Evolutionary conservation across 2,797 vertebrate genomes (phyloP), one percentile per base, ranked within the genome.

Genomic region (Sphenopsis melanotis): DNA sequence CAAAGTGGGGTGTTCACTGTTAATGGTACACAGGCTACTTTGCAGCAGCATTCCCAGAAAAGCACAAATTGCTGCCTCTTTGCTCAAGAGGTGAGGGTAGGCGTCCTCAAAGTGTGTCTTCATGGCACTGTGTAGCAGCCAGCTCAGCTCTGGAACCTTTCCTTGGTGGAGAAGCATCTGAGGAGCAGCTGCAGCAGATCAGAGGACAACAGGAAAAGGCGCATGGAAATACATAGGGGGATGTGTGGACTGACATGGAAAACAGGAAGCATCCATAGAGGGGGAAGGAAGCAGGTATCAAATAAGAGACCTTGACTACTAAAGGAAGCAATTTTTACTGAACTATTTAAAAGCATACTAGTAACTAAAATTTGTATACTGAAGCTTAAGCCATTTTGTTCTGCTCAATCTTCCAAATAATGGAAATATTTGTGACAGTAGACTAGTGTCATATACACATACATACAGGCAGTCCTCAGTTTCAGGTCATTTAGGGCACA

Each of bases 191-290:
- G 91, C 79, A 83, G 72, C 72, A 92, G 72, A 71, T 66, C 1
- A 2, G 9, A 59, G 68, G 94, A 94, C 92, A 95, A 94, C 93
- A 94, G 92, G 95, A 96, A 95, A 91, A 93, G 30, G 47, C 1
- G 0, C 68, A 32, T 89, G 87, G 90, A 95, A 93, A 89, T 92
- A 30, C 60, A 41, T 0, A 20, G 26, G 34, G 42, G 64, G 56
- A 53, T 50, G 66, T 55, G 74, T 42, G 52, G 60, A 57, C 56
- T 42, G n/a, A 94, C 41, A 61, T 74, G 53, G 93, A 96, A 94
- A 96, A 96, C 90, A 96, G 95, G 94, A 96, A 96, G 93, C 80
- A 50, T 75, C 42, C 78, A 56, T 1, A 3, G 39, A 84, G 46
- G 8, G 29, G 64, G 39, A 94, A 96, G 94, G 95, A 97, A 94